phyloP scores from a whole-genome alignment of 2,797 vertebrate genomes.

The Hippopotamyrus pictus region DNA sequence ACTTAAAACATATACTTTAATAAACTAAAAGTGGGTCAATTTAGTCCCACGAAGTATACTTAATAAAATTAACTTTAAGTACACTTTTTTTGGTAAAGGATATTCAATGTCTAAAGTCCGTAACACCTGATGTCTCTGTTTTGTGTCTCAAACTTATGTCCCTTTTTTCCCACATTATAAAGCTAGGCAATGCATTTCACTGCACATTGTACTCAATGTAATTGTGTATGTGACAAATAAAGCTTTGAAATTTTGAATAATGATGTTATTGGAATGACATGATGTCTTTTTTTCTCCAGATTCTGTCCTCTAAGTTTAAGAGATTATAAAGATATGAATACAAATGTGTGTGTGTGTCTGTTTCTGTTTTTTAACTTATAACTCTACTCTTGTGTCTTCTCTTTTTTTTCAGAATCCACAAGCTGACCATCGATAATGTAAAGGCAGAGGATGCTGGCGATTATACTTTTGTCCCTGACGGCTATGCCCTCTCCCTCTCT shows the following conservation, averaged over 20 bases:
- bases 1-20: too few species aligned
- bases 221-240: neutral
- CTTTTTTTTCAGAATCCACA: conserved; percentile 65
- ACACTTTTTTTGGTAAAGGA: too few species aligned
- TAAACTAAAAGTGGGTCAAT: too few species aligned
- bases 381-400: neutral
- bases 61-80: too few species aligned
- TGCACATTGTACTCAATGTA: neutral
- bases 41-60: too few species aligned
- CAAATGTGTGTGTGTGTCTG: neutral
- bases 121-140: neutral
- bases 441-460: conserved; percentile 79
- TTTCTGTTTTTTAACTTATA: neutral
- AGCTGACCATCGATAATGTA: conserved; percentile 72
- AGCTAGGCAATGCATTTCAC: neutral
- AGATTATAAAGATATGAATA: neutral
- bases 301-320: neutral
- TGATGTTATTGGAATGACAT: neutral
- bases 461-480: conserved; percentile 82
- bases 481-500: conserved; percentile 80
- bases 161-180: neutral
- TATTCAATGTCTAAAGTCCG: neutral
- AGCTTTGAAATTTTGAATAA: neutral
- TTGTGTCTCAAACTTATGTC: neutral
- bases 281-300: neutral